phyloP scores from a whole-genome alignment of 2,113 vertebrate species.

The Eublepharis macularius region DNA sequence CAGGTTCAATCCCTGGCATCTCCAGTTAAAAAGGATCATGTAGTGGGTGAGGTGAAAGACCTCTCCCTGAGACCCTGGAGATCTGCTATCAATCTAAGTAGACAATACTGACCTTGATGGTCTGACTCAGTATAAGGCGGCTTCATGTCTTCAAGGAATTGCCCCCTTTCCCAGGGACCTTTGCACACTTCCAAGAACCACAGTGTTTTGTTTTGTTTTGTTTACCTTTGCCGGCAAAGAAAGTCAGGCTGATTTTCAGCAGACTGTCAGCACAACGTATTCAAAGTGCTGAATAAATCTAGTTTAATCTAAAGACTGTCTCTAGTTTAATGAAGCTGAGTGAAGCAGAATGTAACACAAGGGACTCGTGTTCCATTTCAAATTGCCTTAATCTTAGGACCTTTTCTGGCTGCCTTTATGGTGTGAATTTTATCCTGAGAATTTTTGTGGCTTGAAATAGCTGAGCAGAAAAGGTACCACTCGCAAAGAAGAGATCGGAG shows the following conservation, averaged over 20 bases:
- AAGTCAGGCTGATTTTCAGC: background rate
- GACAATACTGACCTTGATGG: too few species aligned
- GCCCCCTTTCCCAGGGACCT: too few species aligned
- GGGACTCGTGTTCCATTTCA: background rate
- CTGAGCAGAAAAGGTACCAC: background rate
- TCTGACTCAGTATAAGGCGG: too few species aligned
- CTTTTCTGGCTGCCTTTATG: background rate
- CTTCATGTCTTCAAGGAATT: too few species aligned
- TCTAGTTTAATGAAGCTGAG: background rate
- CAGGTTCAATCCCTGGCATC: too few species aligned
- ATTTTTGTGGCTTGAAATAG: background rate
- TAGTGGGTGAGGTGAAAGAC: too few species aligned
- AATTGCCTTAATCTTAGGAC: background rate
- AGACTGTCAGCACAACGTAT: background rate
- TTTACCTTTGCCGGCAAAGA: background rate
- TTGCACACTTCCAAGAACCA: too few species aligned
- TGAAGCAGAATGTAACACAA: background rate
- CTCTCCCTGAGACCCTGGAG: too few species aligned
- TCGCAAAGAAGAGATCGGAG: background rate
- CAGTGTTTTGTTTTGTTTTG: too few species aligned
- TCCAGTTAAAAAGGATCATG: too few species aligned
- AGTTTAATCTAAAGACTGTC: background rate
- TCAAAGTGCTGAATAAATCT: background rate
- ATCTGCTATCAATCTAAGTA: too few species aligned
- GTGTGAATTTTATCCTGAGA: background rate